Base-by-base conservation (phyloP, 2,888 invertebrate genomes). In the Ornithoptera alexandrae region DNA sequence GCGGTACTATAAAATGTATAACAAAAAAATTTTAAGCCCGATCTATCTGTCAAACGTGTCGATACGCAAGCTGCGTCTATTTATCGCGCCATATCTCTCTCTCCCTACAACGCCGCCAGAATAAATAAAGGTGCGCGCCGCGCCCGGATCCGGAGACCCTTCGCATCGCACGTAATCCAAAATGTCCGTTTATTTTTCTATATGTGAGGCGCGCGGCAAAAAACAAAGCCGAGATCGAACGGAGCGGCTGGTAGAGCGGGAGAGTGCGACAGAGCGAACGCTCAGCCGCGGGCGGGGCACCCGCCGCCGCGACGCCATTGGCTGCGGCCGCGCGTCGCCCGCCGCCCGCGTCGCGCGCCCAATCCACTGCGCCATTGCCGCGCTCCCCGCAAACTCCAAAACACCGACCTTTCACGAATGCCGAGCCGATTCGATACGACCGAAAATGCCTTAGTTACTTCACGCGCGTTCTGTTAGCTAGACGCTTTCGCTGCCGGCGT, bases 381-480 rank as follows among this genome's bases (percentile, higher is more conserved):
- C 75, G 71, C 81, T 80, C 87, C 83, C 83, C 91, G 86, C 90
- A 86, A 89, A 83, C 87, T 71, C 74, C 84, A 83, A 86, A 87
- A 87, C 84, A 81, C 87, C 92, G 92, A 90, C 90, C 87, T 89
- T 88, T 88, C 89, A 91, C 92, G 92, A 92, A 87, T 88, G 86
- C 88, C 85, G 85, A 81, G 85, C 88, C 92, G 92, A 92, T 91
- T 89, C 87, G 86, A 88, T 85, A 90, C 92, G 92, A 92, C 88
- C 89, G 88, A 90, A 89, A 88, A 86, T 90, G 90, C 90, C 90
- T 92, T 92, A 92, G 92, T 92, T 92, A 92, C 92, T 90, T 88
- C 88, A 83, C 89, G 86, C 85, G 87, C 87, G 88, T 76, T 77
- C 81, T 82, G 86, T 80, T 79, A 86, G 79, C 79, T 81, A 84